These are phyloP conservation scores for Acanthurus tractus DNA, from an alignment of 2,797 vertebrate genomes.

Conservation along the genomic window DNA sequence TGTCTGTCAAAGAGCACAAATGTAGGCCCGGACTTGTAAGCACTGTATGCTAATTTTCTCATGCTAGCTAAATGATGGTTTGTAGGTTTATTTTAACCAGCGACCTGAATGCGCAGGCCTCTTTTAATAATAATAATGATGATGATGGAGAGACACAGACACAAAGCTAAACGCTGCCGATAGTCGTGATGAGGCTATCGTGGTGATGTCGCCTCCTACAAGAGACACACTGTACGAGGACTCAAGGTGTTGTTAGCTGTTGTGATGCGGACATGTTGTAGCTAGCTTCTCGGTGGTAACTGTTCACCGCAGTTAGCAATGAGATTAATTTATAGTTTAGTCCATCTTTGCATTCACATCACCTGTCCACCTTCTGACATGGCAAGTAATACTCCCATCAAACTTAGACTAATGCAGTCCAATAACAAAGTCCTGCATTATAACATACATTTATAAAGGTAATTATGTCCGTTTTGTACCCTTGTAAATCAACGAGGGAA, in stretches of 20 bases:
- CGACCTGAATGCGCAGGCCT: no score
- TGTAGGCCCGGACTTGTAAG: not conserved
- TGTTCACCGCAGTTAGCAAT: not conserved
- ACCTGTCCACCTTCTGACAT: conserved; percentile 8
- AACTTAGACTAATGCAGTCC: not conserved
- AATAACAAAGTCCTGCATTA: not conserved
- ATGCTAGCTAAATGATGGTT: not conserved
- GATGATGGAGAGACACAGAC: conserved; percentile 32
- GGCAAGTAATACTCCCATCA: not conserved
- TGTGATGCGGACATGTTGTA: not conserved
- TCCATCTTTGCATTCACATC: not conserved
- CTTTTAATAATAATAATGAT: no score
- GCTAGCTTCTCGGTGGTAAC: not conserved
- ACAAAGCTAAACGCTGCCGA: conserved; percentile 30
- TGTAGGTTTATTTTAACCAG: not conserved
- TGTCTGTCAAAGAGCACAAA: not conserved
- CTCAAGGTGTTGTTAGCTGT: not conserved
- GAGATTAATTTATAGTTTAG: no score
- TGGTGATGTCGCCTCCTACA: conserved; percentile 49
- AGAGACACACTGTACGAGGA: not conserved
- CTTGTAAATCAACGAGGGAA: not conserved
- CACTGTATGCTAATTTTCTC: not conserved
- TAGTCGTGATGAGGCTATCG: not conserved
- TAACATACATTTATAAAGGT: not conserved
- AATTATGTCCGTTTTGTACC: not conserved